A percentile compares a stretch with the other conserved stretches of the same genome.
Evolutionary conservation across 1,140 invertebrate species (phyloP).

Genomic region (Hydropsyche tenuis): DNA sequence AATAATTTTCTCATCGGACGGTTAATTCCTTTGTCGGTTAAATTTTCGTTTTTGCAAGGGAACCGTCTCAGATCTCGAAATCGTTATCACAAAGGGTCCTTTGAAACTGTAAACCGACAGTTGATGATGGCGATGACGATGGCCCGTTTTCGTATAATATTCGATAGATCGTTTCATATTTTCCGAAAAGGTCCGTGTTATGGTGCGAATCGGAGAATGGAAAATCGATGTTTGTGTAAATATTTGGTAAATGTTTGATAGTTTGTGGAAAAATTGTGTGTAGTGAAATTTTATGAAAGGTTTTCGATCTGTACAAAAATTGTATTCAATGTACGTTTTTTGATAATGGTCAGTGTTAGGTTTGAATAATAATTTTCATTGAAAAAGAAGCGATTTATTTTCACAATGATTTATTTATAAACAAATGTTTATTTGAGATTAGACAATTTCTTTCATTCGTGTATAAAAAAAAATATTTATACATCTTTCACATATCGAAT

Average conservation of each 20-base stretch:
- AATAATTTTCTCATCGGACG: not conserved
- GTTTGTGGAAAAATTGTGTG: no score
- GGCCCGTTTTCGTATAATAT: not conserved
- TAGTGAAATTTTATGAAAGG: no score
- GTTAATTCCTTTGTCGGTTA: conserved; percentile 2
- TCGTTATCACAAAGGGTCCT: conserved; percentile 7
- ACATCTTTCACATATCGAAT: not conserved
- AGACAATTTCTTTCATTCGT: not conserved
- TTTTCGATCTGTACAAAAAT: not conserved
- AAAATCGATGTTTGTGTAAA: no score
- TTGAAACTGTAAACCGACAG: conserved; percentile 14
- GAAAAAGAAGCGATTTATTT: not conserved
- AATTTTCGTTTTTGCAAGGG: conserved; percentile 13
- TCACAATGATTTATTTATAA: conserved; percentile 15
- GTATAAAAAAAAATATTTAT: conserved; percentile 1
- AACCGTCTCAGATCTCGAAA: not conserved
- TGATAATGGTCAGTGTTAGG: not conserved
- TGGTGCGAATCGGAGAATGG: no score
- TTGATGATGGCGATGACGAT: not conserved
- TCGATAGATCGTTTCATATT: no score
- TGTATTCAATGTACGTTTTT: not conserved
- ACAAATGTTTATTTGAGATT: not conserved
- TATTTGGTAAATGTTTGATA: no score
- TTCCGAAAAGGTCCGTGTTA: no score
- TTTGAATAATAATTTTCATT: not conserved